Evolutionary conservation across 2,797 vertebrate genomes (phyloP).

Genomic region (Ataeniobius toweri): DNA sequence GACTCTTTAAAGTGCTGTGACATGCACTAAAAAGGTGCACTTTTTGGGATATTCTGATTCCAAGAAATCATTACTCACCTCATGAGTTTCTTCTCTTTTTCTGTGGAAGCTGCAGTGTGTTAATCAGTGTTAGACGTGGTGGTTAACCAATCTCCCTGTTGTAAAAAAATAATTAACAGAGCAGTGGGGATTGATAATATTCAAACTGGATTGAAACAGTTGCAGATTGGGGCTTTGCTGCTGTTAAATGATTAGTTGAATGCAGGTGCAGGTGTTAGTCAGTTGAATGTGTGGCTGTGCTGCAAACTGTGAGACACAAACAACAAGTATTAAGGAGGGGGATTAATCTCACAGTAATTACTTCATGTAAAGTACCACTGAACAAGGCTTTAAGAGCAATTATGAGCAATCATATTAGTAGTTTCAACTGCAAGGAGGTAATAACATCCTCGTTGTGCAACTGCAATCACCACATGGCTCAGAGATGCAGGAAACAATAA

Average conservation of each 20-base stretch:
- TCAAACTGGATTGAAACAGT: conserved; percentile 56
- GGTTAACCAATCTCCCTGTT: conserved; percentile 61
- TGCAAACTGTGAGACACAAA: conserved; percentile 77
- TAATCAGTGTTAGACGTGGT: conserved; percentile 78
- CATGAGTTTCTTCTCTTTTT: conserved; percentile 42
- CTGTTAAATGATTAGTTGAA: conserved; percentile 23
- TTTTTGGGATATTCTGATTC: conserved; percentile 12
- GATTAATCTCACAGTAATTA: conserved; percentile 85
- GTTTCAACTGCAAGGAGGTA: conserved; percentile 79
- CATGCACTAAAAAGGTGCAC: not conserved
- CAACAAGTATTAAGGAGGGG: conserved; percentile 83
- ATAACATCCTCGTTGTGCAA: conserved; percentile 80
- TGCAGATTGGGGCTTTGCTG: conserved; percentile 37
- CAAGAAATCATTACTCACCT: conserved; percentile 22
- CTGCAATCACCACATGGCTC: conserved; percentile 73
- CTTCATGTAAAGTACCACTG: conserved; percentile 83
- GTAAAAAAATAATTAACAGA: conserved; percentile 79
- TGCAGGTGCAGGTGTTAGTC: not conserved
- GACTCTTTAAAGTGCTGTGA: not conserved
- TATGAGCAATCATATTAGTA: conserved; percentile 88
- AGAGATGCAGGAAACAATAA: conserved; percentile 21
- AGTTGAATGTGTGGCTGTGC: conserved; percentile 21
- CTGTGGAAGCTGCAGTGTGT: conserved; percentile 64
- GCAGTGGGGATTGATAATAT: conserved; percentile 63
- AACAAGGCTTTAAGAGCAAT: conserved; percentile 89